A percentile compares a stretch with the other conserved stretches of the same genome.
phyloP scores from a whole-genome alignment of 2,888 invertebrate genomes.

The Drosophila fungiperda region DNA sequence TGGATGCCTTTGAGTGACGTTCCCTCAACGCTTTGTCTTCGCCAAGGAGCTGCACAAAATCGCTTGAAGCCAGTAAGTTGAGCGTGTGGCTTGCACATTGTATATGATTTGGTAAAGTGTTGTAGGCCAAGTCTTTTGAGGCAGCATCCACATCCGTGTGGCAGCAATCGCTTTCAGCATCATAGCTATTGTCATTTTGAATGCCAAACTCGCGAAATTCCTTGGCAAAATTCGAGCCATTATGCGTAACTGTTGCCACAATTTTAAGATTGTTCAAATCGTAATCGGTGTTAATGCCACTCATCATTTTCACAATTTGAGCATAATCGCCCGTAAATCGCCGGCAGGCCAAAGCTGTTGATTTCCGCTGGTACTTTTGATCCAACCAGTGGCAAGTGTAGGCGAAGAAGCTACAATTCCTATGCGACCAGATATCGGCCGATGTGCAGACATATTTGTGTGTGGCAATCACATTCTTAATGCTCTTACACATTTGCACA shows the following conservation, averaged over 20 bases:
- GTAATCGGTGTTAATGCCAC: constrained; percentile 32
- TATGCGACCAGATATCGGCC: constrained; percentile 31
- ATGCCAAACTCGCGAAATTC: constrained; percentile 35
- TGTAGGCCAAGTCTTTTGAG: not conserved
- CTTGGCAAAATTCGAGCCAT: not conserved
- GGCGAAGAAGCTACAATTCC: constrained; percentile 15
- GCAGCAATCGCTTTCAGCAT: not conserved
- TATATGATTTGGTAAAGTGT: constrained; percentile 31
- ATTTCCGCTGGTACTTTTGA: constrained; percentile 38
- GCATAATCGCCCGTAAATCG: constrained; percentile 12
- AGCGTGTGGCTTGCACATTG: constrained; percentile 34
- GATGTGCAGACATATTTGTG: constrained; percentile 45
- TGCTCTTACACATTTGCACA: constrained; percentile 23
- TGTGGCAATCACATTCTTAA: constrained; percentile 19
- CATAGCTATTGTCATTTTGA: not conserved
- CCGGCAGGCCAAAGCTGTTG: constrained; percentile 32
- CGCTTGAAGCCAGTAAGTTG: constrained; percentile 28
- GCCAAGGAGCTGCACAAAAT: constrained; percentile 32
- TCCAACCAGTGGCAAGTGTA: constrained; percentile 56
- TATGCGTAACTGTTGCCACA: constrained; percentile 37
- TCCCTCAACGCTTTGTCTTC: constrained; percentile 21
- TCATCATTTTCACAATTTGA: constrained; percentile 32
- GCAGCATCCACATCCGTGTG: not conserved
- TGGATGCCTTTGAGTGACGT: constrained; percentile 31
- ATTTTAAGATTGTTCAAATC: constrained; percentile 37